A percentile compares a stretch with the other conserved stretches of the same genome.
Conservation (phyloP, 2,113 vertebrate species). For the Todiramphus saurophagus region DNA sequence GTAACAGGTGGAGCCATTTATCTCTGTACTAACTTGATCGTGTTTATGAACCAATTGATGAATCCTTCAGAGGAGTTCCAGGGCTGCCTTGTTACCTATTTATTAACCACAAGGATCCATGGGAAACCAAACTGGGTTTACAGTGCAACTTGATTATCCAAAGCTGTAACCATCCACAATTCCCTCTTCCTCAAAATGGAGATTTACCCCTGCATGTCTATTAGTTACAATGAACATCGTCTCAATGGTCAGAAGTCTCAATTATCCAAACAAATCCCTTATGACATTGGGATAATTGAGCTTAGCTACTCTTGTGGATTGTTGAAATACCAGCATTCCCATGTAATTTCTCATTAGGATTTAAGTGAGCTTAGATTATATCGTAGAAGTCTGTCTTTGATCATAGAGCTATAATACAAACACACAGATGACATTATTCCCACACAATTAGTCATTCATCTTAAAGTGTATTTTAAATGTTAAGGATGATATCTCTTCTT, state of each 20-base stretch:
- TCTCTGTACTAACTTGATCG: background rate
- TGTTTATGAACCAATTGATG: background rate
- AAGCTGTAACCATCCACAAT: background rate
- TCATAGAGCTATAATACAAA: slow-evolving; percentile 42
- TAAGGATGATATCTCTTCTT: slow-evolving; percentile 32
- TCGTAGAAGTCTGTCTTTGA: slow-evolving; percentile 50
- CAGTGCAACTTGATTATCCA: background rate
- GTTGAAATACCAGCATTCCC: slow-evolving; percentile 62
- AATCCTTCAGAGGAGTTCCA: slow-evolving; percentile 9
- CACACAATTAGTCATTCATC: slow-evolving; percentile 59
- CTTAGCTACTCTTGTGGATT: slow-evolving; percentile 54
- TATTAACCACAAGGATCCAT: slow-evolving; percentile 20
- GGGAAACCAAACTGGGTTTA: background rate
- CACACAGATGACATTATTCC: slow-evolving; percentile 51
- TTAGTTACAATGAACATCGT: slow-evolving; percentile 46
- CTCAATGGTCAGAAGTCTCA: slow-evolving; percentile 59
- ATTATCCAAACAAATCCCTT: slow-evolving; percentile 63
- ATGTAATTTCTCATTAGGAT: slow-evolving; percentile 64
- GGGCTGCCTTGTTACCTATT: background rate
- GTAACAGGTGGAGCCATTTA: slow-evolving; percentile 35
- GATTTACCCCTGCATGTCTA: slow-evolving; percentile 20
- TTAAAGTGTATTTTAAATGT: slow-evolving; percentile 40
- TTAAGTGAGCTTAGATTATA: slow-evolving; percentile 58
- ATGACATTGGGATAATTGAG: slow-evolving; percentile 49
- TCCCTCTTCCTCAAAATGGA: slow-evolving; percentile 15